phyloP scores from a whole-genome alignment of 37 sponge, comb jelly and placozoan genomes.

The Eunapius fragilis region DNA sequence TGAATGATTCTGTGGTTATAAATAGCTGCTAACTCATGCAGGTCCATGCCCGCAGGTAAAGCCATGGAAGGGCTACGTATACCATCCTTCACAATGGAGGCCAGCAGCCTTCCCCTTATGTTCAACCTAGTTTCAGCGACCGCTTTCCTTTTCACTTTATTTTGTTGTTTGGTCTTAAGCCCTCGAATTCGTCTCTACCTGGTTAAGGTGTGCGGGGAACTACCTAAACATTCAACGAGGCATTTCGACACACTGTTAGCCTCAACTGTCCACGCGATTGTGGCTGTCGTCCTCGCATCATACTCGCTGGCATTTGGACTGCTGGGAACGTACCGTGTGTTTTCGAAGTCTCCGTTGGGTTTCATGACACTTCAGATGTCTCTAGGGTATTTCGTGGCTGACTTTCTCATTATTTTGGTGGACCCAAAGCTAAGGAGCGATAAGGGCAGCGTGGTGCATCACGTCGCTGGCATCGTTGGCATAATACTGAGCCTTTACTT shows the following conservation, averaged over 20 bases:
- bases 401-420: constrained; percentile 35
- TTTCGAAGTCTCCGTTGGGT: constrained; percentile 44
- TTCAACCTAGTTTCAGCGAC: neutral
- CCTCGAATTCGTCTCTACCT: constrained; percentile 18
- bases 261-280: constrained; percentile 68
- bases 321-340: constrained; percentile 12
- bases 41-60: neutral
- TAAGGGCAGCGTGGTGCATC: constrained; percentile 30
- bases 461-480: constrained; percentile 39
- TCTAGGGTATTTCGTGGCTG: constrained; percentile 66
- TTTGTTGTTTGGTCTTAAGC: constrained; percentile 4
- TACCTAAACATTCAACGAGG: neutral
- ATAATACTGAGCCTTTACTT: constrained; percentile 27
- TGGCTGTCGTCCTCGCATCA: neutral
- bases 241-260: constrained; percentile 45
- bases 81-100: neutral
- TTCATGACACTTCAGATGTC: constrained; percentile 43
- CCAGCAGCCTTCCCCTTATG: constrained; percentile 6
- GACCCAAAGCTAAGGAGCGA: constrained; percentile 45
- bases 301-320: constrained; percentile 22
- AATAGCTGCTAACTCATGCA: no score
- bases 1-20: no score
- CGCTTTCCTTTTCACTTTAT: constrained; percentile 17
- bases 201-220: neutral
- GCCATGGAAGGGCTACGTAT: neutral